Conservation (phyloP, 2,888 invertebrate species). For the Cactoblastis cactorum region DNA sequence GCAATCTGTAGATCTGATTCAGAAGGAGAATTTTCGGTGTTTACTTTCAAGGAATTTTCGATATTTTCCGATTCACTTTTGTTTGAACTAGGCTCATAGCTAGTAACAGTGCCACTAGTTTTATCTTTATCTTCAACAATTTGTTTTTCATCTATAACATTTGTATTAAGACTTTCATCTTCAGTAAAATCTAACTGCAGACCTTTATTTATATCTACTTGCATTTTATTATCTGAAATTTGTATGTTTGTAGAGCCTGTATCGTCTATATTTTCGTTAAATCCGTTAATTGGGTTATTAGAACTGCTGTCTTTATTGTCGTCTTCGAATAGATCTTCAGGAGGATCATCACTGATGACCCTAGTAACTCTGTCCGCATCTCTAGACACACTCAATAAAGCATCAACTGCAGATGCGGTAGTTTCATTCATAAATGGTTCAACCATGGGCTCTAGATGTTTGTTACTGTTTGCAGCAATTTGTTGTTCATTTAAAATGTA, state of each 20-base stretch:
- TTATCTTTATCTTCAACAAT: constrained; percentile 24
- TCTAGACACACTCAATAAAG: constrained; percentile 64
- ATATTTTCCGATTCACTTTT: background rate
- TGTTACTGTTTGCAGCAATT: constrained; percentile 29
- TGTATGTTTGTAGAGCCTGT: constrained; percentile 22
- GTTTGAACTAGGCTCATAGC: background rate
- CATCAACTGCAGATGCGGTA: constrained; percentile 70
- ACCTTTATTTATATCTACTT: constrained; percentile 14
- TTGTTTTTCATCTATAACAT: constrained; percentile 1
- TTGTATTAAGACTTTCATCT: background rate
- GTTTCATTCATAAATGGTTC: constrained; percentile 59
- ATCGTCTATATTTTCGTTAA: constrained; percentile 28
- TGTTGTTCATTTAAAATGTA: constrained; percentile 19
- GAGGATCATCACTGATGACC: constrained; percentile 60
- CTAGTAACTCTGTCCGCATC: constrained; percentile 66
- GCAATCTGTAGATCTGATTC: constrained; percentile 75
- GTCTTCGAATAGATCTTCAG: constrained; percentile 71
- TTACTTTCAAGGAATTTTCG: background rate
- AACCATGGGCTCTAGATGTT: constrained; percentile 29
- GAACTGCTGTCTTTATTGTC: constrained; percentile 50
- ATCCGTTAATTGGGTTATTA: constrained; percentile 37
- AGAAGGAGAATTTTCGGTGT: constrained; percentile 47
- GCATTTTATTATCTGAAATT: constrained; percentile 20
- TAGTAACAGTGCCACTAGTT: background rate
- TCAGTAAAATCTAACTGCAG: constrained; percentile 21